These are phyloP conservation scores for Dipodomys merriami DNA, from an alignment of 2,113 vertebrate genomes.

Conservation along the genomic window DNA sequence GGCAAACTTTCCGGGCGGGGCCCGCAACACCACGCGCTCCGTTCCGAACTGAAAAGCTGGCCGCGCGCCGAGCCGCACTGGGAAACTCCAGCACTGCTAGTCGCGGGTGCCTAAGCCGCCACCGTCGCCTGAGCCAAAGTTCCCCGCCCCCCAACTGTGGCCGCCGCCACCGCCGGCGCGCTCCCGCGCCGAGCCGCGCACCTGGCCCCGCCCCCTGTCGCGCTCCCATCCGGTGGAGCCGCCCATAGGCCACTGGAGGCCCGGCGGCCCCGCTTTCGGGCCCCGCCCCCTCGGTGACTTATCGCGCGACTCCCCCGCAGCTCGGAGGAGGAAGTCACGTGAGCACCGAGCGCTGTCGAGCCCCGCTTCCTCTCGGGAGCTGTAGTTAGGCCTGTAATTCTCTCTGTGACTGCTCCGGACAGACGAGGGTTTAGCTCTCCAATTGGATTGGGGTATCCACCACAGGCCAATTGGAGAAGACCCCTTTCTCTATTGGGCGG, in stretches of 20 bases:
- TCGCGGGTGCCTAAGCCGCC: conserved; percentile 27
- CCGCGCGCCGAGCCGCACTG: conserved; percentile 5
- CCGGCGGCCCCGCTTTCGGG: background rate
- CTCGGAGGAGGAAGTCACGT: conserved; percentile 67
- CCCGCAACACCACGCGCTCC: conserved; percentile 32
- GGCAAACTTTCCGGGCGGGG: conserved; percentile 74
- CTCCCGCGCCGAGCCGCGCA: conserved; percentile 48
- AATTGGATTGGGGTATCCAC: background rate
- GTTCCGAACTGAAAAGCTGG: conserved; percentile 58
- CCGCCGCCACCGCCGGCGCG: conserved; percentile 78
- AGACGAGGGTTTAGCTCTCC: background rate
- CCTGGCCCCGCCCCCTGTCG: conserved; percentile 16
- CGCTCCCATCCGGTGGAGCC: background rate
- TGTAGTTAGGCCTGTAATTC: conserved; percentile 55
- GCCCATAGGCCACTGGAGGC: background rate
- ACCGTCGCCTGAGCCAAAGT: background rate
- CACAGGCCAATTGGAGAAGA: background rate
- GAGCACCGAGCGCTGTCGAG: accelerated
- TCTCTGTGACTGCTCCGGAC: background rate
- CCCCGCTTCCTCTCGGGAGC: conserved; percentile 58
- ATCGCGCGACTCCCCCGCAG: conserved; percentile 29
- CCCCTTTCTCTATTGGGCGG: background rate
- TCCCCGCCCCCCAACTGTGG: conserved; percentile 75
- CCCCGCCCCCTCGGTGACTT: conserved; percentile 22
- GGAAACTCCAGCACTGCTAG: conserved; percentile 60